Conservation (phyloP, 1,140 invertebrate genomes). For the Dendroctonus valens region DNA sequence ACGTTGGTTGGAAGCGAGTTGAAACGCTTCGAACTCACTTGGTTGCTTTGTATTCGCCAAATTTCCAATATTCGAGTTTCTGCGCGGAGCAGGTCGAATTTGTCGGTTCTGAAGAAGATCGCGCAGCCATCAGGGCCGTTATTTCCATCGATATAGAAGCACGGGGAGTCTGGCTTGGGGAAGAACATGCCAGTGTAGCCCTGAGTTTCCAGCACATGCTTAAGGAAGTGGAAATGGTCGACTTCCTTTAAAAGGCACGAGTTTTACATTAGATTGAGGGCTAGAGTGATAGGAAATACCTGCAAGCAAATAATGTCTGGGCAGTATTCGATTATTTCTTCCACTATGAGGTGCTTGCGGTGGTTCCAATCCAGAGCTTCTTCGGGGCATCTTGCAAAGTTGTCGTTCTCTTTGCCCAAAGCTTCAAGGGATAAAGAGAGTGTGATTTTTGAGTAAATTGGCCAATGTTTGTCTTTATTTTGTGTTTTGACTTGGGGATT, state of each 20-base stretch:
- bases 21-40: constrained; percentile 52
- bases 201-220: constrained; percentile 59
- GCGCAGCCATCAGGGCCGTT: constrained; percentile 81
- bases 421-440: constrained; percentile 50
- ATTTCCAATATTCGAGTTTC: constrained; percentile 66
- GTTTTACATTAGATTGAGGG: background rate
- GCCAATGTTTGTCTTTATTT: too few relatives aligned
- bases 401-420: constrained; percentile 69
- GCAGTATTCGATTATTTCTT: constrained; percentile 68
- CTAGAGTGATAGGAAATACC: constrained; percentile 32
- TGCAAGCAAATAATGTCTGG: constrained; percentile 76
- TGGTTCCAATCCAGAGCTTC: constrained; percentile 70
- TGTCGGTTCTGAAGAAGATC: constrained; percentile 66
- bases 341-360: constrained; percentile 66
- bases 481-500: too few relatives aligned
- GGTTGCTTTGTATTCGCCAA: constrained; percentile 69
- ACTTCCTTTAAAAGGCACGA: constrained; percentile 60
- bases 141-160: constrained; percentile 69
- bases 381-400: constrained; percentile 70
- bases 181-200: constrained; percentile 72
- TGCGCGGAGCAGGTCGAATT: constrained; percentile 61
- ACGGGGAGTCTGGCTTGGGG: constrained; percentile 78
- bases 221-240: constrained; percentile 72
- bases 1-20: constrained; percentile 4
- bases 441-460: too few relatives aligned